Conservation (phyloP, 92 coral and sea anemone genomes). For the Heteractis magnifica region DNA sequence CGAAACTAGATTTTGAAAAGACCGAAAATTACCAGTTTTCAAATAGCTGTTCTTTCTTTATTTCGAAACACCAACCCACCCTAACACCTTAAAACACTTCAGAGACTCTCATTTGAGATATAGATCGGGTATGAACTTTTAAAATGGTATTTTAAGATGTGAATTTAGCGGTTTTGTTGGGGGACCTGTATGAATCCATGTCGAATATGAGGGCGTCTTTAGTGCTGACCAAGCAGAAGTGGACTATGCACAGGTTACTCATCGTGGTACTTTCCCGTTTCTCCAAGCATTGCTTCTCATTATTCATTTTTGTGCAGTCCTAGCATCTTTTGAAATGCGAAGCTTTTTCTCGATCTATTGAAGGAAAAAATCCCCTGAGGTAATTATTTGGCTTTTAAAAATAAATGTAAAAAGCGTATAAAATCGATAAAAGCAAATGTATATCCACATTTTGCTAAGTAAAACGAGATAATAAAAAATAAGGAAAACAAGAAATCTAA, state of each 20-base stretch:
- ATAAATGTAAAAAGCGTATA: background rate
- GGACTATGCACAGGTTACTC: too few relatives aligned
- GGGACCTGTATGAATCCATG: background rate
- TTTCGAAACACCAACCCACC: background rate
- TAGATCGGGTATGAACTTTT: background rate
- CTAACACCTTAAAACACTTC: background rate
- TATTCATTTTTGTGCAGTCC: background rate
- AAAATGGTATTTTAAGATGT: background rate
- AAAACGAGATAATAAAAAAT: background rate
- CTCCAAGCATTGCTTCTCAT: too few relatives aligned
- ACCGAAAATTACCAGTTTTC: slow-evolving; percentile 7
- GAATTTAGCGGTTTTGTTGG: background rate
- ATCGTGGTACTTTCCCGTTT: background rate
- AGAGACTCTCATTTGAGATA: background rate
- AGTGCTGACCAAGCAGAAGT: background rate
- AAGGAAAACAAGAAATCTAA: background rate
- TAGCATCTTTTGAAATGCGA: background rate
- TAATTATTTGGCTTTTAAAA: background rate
- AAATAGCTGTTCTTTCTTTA: background rate
- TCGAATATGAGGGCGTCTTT: background rate
- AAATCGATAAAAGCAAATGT: background rate
- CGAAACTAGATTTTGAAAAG: slow-evolving; percentile 19
- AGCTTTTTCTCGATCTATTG: background rate
- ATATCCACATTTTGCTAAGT: background rate
- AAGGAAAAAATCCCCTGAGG: background rate